phyloP scores from a whole-genome alignment of 2,888 invertebrate genomes.

The Synanthedon andrenaeformis region DNA sequence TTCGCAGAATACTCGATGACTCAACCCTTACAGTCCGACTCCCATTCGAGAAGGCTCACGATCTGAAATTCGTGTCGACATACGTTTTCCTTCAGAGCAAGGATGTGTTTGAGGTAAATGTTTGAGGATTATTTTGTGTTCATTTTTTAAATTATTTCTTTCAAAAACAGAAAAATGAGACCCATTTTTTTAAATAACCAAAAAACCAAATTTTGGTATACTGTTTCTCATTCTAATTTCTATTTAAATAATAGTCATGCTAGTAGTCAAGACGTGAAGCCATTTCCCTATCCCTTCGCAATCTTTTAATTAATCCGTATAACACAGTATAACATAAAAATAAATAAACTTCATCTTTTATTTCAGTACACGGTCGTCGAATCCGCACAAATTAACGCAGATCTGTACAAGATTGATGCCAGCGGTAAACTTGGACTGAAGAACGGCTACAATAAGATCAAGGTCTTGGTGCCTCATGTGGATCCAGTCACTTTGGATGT shows the following conservation, averaged over 20 bases:
- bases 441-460: constrained; percentile 45
- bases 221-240: no score
- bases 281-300: no score
- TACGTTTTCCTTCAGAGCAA: constrained; percentile 38
- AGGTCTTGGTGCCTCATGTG: constrained; percentile 50
- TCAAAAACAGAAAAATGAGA: no score
- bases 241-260: no score
- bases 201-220: no score
- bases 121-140: constrained; percentile 8
- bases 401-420: constrained; percentile 57
- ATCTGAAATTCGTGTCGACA: constrained; percentile 57
- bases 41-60: constrained; percentile 70
- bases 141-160: neutral
- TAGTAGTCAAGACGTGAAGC: no score
- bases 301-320: no score
- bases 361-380: constrained; percentile 40
- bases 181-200: no score
- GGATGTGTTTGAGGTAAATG: constrained; percentile 39
- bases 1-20: constrained; percentile 52
- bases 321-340: no score
- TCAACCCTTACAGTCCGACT: constrained; percentile 55
- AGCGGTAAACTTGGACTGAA: constrained; percentile 36
- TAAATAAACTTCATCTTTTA: neutral
- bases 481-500: constrained; percentile 56
- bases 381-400: constrained; percentile 64